phyloP scores from a whole-genome alignment of 2,113 vertebrate genomes.

The Columbina picui region DNA sequence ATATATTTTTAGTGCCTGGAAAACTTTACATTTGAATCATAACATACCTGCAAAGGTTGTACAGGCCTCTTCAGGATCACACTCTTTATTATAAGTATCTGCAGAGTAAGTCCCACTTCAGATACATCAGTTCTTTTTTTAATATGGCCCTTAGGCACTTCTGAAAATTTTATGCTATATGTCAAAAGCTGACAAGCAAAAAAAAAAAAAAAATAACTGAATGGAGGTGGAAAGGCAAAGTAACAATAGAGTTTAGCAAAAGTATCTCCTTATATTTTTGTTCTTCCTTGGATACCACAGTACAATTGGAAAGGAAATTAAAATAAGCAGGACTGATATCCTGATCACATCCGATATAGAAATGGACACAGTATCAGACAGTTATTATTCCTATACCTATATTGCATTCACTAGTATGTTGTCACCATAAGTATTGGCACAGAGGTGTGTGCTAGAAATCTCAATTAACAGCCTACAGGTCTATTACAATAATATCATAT shows the following conservation, averaged over 20 bases:
- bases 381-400: neutral
- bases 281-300: neutral
- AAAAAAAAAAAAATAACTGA: neutral
- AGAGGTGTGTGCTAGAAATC: neutral
- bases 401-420: neutral
- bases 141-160: neutral
- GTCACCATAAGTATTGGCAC: neutral
- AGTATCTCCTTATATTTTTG: neutral
- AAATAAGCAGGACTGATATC: neutral
- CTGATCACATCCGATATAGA: neutral
- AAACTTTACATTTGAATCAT: neutral
- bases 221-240: neutral
- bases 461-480: neutral
- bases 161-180: slow-evolving; percentile 16
- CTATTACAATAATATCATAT: neutral
- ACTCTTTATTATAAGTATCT: neutral
- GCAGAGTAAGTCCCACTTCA: neutral
- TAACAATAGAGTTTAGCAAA: neutral
- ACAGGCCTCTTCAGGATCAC: neutral
- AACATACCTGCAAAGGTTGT: neutral
- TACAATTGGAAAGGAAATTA: neutral
- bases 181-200: neutral
- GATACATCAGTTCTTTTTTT: neutral
- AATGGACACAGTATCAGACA: neutral
- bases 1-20: neutral